phyloP scores from a whole-genome alignment of 2,888 invertebrate species.

The Crepidodera aurea region DNA sequence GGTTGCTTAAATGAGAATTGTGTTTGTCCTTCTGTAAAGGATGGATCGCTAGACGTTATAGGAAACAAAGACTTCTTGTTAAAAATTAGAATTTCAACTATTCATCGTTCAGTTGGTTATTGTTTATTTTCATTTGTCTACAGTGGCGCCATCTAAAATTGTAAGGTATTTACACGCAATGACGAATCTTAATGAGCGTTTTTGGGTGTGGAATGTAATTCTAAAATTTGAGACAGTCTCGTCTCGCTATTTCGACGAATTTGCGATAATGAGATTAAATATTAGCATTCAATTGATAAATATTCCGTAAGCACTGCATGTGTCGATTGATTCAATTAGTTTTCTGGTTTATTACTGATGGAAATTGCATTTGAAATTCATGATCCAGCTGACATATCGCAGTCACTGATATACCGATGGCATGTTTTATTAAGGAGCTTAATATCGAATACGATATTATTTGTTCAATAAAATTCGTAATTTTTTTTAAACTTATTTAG shows the following conservation, averaged over 20 bases:
- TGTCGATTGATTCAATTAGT: not conserved
- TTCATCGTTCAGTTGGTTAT: too few relatives aligned
- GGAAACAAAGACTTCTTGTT: too few relatives aligned
- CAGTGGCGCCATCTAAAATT: too few relatives aligned
- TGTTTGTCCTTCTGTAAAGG: not conserved
- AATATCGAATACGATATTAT: too few relatives aligned
- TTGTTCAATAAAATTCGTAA: too few relatives aligned
- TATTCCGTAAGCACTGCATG: not conserved
- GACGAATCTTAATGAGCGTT: too few relatives aligned
- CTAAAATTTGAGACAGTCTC: not conserved
- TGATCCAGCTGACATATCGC: not conserved
- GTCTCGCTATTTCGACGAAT: not conserved
- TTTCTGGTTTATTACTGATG: not conserved
- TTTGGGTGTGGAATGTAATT: not conserved
- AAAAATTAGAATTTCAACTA: too few relatives aligned
- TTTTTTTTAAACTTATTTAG: too few relatives aligned
- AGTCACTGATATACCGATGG: not conserved
- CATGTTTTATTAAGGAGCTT: too few relatives aligned
- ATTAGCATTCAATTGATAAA: slow-evolving; percentile 15
- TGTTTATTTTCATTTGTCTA: too few relatives aligned
- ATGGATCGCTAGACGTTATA: not conserved
- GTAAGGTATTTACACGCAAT: too few relatives aligned
- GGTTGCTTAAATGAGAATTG: slow-evolving; percentile 6
- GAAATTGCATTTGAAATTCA: slow-evolving; percentile 1
- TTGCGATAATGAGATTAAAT: slow-evolving; percentile 10